These are phyloP conservation scores for Polyploca ridens DNA, from an alignment of 2,888 invertebrate species.

Conservation along the genomic window DNA sequence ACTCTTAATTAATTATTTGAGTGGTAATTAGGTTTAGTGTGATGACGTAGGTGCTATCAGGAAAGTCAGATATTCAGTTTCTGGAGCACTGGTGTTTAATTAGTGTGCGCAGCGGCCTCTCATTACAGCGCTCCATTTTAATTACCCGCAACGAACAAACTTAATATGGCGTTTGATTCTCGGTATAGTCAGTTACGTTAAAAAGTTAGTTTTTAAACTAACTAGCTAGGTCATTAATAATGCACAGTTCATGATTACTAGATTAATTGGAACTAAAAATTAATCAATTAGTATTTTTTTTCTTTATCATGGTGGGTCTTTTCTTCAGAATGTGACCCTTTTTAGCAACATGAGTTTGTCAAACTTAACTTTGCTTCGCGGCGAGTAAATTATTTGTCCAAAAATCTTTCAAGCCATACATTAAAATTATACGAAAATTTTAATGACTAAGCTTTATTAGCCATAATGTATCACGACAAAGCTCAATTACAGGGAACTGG, in stretches of 20 bases:
- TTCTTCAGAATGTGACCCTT: too few relatives aligned
- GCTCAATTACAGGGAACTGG: slow-evolving; percentile 29
- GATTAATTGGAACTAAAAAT: too few relatives aligned
- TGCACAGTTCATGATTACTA: too few relatives aligned
- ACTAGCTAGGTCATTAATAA: too few relatives aligned
- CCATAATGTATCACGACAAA: slow-evolving; percentile 32
- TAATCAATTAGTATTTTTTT: too few relatives aligned
- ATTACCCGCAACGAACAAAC: slow-evolving; percentile 67
- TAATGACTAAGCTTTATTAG: background rate
- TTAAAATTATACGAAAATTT: background rate
- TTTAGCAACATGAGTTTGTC: too few relatives aligned
- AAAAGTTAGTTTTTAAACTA: slow-evolving; percentile 15
- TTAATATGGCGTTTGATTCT: slow-evolving; percentile 53
- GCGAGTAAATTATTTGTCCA: too few relatives aligned
- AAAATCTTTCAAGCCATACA: too few relatives aligned
- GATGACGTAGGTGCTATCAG: slow-evolving; percentile 63
- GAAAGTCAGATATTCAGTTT: slow-evolving; percentile 67
- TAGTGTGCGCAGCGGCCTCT: slow-evolving; percentile 64
- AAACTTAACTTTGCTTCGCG: too few relatives aligned
- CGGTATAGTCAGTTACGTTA: slow-evolving; percentile 34
- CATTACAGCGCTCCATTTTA: slow-evolving; percentile 64
- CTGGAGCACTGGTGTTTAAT: slow-evolving; percentile 69
- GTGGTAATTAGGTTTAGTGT: slow-evolving; percentile 47
- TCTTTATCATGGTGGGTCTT: too few relatives aligned
- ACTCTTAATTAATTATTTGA: slow-evolving; percentile 31